A percentile compares a stretch with the other conserved stretches of the same genome.
Conservation (phyloP, 1,140 invertebrate species). For the Camponotus vicinus region DNA sequence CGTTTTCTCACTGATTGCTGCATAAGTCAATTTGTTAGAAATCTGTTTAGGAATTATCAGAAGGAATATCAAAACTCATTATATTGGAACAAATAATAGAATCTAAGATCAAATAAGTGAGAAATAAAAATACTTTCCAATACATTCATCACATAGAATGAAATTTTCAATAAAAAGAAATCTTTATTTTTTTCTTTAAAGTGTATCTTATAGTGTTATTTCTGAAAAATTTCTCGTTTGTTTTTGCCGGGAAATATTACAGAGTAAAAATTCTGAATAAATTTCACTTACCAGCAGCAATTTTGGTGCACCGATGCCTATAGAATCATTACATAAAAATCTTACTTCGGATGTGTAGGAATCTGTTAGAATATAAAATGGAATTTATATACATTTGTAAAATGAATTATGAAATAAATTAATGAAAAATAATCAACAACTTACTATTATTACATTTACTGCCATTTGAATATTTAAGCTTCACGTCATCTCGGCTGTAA, state of each 20-base stretch:
- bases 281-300: constrained; percentile 75
- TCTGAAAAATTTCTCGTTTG: background rate
- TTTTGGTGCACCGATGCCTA: constrained; percentile 71
- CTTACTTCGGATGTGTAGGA: constrained; percentile 72
- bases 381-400: constrained; percentile 22
- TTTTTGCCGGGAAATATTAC: background rate
- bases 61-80: too few relatives aligned
- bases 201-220: background rate
- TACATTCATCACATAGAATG: too few relatives aligned
- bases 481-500: constrained; percentile 74
- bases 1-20: too few relatives aligned
- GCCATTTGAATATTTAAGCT: constrained; percentile 76
- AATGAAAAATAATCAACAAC: constrained; percentile 55
- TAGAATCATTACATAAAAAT: constrained; percentile 73
- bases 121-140: too few relatives aligned
- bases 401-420: constrained; percentile 8
- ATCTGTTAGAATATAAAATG: constrained; percentile 52
- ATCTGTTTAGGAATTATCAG: too few relatives aligned
- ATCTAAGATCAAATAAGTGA: too few relatives aligned
- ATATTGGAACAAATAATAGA: too few relatives aligned
- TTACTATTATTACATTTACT: constrained; percentile 76
- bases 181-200: background rate
- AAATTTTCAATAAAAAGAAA: background rate
- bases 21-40: too few relatives aligned
- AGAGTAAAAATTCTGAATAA: constrained; percentile 13